A percentile compares a stretch with the other conserved stretches of the same genome.
Evolutionary conservation across 2,888 invertebrate genomes (phyloP).

Genomic region (Macrostomum cliftonense): DNA sequence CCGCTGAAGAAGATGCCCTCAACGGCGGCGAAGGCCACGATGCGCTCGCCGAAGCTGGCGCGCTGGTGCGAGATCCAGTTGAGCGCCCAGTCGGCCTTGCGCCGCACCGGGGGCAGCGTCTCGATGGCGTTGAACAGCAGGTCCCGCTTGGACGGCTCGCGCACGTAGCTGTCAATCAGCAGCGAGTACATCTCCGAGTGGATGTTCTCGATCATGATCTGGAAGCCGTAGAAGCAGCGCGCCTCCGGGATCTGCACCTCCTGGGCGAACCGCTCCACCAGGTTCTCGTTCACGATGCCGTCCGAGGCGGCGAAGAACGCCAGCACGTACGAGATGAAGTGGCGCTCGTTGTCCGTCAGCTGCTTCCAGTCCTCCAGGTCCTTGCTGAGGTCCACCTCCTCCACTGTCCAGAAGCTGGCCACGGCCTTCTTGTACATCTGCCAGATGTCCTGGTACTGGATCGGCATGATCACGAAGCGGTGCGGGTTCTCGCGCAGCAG

Average conservation of each 20-base stretch:
- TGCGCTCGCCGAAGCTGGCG: constrained; percentile 76
- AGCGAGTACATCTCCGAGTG: constrained; percentile 99
- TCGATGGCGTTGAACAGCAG: constrained; percentile 89
- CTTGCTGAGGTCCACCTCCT: constrained; percentile 85
- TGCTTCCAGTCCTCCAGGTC: constrained; percentile 67
- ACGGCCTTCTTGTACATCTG: constrained; percentile 93
- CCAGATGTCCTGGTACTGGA: constrained; percentile 90
- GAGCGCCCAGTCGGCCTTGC: constrained; percentile 95
- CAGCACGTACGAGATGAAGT: constrained; percentile 84
- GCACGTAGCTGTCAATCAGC: constrained; percentile 85
- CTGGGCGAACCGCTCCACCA: constrained; percentile 86
- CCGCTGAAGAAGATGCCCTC: constrained; percentile 99
- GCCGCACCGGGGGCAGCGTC: constrained; percentile 81
- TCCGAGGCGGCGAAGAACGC: constrained; percentile 99
- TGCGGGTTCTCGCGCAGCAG: constrained; percentile 70
- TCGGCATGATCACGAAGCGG: constrained; percentile 82
- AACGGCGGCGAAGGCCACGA: constrained; percentile 92
- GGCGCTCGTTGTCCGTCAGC: constrained; percentile 63
- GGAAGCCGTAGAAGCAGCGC: constrained; percentile 92
- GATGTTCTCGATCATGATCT: constrained; percentile 96
- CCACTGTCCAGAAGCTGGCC: constrained; percentile 96
- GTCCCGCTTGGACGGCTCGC: constrained; percentile 61
- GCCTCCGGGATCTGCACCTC: constrained; percentile 93
- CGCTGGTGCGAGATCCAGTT: constrained; percentile 70
- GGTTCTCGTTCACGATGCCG: constrained; percentile 95